Evolutionary conservation across 2,797 vertebrate genomes (phyloP).

Genomic region (Geotrypetes seraphini): DNA sequence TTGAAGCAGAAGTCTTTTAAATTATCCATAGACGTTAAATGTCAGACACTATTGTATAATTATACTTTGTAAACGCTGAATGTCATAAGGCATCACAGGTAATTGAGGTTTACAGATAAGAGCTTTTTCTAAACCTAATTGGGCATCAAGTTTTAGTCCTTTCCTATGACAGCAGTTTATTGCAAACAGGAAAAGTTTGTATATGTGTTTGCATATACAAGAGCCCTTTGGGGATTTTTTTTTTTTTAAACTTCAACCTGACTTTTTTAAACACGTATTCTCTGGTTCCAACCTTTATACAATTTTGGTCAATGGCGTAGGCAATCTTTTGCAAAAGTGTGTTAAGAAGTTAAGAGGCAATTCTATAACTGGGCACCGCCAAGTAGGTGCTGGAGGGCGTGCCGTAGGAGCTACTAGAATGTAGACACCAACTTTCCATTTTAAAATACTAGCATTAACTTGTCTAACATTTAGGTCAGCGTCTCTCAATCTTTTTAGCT

Average conservation of each 20-base stretch:
- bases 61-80: slow-evolving; percentile 71
- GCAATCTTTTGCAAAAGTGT: too few relatives aligned
- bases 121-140: slow-evolving; percentile 72
- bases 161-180: slow-evolving; percentile 64
- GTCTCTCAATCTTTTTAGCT: too few relatives aligned
- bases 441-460: too few relatives aligned
- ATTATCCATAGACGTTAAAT: slow-evolving; percentile 71
- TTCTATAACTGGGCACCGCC: too few relatives aligned
- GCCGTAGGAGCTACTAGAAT: too few relatives aligned
- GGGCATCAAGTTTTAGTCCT: slow-evolving; percentile 70
- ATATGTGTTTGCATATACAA: slow-evolving; percentile 42
- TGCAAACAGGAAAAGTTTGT: slow-evolving; percentile 58
- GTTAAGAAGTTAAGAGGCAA: too few relatives aligned
- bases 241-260: neutral
- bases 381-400: too few relatives aligned
- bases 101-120: slow-evolving; percentile 72
- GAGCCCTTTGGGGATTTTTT: slow-evolving; percentile 6
- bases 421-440: too few relatives aligned
- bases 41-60: slow-evolving; percentile 75
- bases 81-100: slow-evolving; percentile 74
- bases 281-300: too few relatives aligned
- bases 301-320: too few relatives aligned
- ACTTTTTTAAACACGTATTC: too few relatives aligned
- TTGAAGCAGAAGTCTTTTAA: slow-evolving; percentile 72
- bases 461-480: too few relatives aligned